phyloP scores from a whole-genome alignment of 2,797 vertebrate genomes.

The Tadarida brasiliensis region DNA sequence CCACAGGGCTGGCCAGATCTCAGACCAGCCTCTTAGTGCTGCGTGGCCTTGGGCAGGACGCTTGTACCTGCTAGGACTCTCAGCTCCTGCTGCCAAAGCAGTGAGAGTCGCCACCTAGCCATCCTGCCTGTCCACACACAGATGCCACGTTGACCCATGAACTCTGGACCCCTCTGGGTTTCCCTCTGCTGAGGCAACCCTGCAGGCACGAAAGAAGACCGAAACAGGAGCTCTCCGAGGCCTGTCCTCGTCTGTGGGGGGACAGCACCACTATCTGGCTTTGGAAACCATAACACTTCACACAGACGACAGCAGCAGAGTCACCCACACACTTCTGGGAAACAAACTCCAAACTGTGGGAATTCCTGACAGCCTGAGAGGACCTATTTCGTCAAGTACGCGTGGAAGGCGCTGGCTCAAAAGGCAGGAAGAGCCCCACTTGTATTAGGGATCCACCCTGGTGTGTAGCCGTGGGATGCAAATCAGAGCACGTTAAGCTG shows the following conservation, averaged over 20 bases:
- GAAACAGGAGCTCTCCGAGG: neutral
- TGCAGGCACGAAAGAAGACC: neutral
- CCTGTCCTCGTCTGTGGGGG: fast-evolving
- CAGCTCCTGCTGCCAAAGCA: neutral
- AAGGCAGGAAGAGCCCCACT: neutral
- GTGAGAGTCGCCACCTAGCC: fast-evolving
- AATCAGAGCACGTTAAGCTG: neutral
- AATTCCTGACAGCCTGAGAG: neutral
- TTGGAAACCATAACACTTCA: neutral
- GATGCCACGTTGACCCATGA: fast-evolving
- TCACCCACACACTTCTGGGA: neutral
- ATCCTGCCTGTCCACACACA: fast-evolving
- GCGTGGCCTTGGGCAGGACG: fast-evolving
- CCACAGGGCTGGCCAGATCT: neutral
- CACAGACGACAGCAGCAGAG: neutral
- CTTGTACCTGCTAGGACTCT: fast-evolving
- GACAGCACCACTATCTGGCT: neutral
- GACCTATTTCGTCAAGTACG: fast-evolving
- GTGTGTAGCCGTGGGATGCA: neutral
- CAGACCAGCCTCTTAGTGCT: fast-evolving
- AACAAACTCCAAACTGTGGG: neutral
- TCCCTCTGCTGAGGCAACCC: neutral
- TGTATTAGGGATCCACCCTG: fast-evolving
- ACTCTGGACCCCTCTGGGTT: neutral
- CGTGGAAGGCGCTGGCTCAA: fast-evolving